phyloP scores from a whole-genome alignment of 1,140 invertebrate species.

The Drosophila obscura region DNA sequence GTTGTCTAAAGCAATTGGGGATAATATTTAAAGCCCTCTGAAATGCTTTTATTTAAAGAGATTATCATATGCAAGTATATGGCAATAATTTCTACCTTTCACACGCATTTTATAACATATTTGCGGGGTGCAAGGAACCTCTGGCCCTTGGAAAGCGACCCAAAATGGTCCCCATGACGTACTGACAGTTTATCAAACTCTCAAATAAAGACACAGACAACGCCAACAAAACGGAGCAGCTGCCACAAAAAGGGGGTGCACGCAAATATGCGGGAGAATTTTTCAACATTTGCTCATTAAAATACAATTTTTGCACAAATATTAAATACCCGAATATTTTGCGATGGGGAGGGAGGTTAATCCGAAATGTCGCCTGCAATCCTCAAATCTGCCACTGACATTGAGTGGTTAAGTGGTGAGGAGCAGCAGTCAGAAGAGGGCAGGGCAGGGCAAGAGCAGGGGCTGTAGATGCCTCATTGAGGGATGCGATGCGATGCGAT shows the following conservation, averaged over 20 bases:
- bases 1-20: slow-evolving; percentile 6
- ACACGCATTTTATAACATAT: slow-evolving; percentile 4
- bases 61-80: too few relatives aligned
- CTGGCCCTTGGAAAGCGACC: slow-evolving; percentile 21
- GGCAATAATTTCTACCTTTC: too few relatives aligned
- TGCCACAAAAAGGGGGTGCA: slow-evolving; percentile 38
- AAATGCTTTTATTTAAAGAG: too few relatives aligned
- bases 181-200: slow-evolving; percentile 73
- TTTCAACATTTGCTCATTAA: slow-evolving; percentile 62
- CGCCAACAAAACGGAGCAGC: slow-evolving; percentile 43
- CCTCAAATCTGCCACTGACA: slow-evolving; percentile 65
- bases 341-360: slow-evolving; percentile 25
- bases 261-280: slow-evolving; percentile 23
- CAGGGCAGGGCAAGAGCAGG: background rate
- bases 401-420: slow-evolving; percentile 73
- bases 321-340: slow-evolving; percentile 70
- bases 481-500: background rate
- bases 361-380: slow-evolving; percentile 45
- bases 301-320: slow-evolving; percentile 77
- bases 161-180: slow-evolving; percentile 7
- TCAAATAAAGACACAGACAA: slow-evolving; percentile 46
- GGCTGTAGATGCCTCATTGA: background rate
- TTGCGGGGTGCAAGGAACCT: slow-evolving; percentile 2
- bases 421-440: background rate
- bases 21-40: background rate